These are phyloP conservation scores for Epizoanthus rinbou DNA, from an alignment of 92 coral and sea anemone genomes.

Conservation along the genomic window DNA sequence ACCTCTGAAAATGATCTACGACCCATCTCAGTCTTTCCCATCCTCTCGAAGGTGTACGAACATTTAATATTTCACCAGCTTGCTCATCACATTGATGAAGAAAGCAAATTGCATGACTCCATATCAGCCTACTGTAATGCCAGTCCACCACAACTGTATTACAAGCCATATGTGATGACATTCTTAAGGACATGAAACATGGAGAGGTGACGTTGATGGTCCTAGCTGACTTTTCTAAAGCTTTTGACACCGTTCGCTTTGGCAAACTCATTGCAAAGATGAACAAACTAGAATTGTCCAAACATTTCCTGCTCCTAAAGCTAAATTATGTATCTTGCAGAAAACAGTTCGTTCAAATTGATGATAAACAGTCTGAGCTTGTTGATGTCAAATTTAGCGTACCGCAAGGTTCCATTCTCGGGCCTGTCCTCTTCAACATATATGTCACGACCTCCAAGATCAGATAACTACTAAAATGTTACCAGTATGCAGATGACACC, in stretches of 20 bases:
- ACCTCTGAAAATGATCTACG: conserved; percentile 20
- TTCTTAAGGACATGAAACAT: conserved; percentile 53
- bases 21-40: conserved; percentile 29
- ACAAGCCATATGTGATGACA: conserved; percentile 52
- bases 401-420: conserved; percentile 36
- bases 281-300: conserved; percentile 30
- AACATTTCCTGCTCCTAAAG: conserved; percentile 1
- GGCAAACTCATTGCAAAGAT: conserved; percentile 28
- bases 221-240: conserved; percentile 46
- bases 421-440: conserved; percentile 30
- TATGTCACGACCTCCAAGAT: conserved; percentile 40
- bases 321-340: conserved; percentile 19
- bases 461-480: conserved; percentile 15
- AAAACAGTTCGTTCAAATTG: conserved; percentile 30
- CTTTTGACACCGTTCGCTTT: conserved; percentile 35
- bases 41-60: conserved; percentile 45
- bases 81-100: conserved; percentile 19
- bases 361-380: conserved; percentile 19
- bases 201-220: conserved; percentile 49
- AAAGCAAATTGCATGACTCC: neutral
- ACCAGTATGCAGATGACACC: conserved; percentile 51
- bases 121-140: conserved; percentile 46
- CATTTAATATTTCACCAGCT: conserved; percentile 31
- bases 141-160: conserved; percentile 55
- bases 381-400: conserved; percentile 23